A percentile compares a stretch with the other conserved stretches of the same genome.
Conservation (phyloP, 2,797 vertebrate species). For the Rhynchotus rufescens region DNA sequence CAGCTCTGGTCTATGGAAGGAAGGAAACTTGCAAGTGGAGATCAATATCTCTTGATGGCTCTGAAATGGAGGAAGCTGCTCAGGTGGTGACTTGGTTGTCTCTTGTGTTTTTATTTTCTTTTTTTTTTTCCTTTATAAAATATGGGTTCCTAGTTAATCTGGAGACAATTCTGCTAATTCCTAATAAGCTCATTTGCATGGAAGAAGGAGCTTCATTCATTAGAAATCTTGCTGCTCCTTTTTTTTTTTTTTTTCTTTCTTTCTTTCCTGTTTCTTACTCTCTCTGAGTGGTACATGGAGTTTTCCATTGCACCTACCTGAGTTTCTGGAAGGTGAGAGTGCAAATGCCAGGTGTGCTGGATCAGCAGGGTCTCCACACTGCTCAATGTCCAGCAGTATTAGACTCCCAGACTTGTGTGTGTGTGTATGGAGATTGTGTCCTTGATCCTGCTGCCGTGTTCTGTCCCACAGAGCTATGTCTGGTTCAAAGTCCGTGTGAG, state of each 20-base stretch:
- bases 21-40: not conserved
- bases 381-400: not conserved
- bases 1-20: not conserved
- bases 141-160: not conserved
- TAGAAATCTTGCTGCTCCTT: not conserved
- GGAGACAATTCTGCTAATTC: not conserved
- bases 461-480: not conserved
- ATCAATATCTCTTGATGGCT: too few relatives aligned
- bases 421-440: not conserved
- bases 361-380: not conserved
- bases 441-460: not conserved
- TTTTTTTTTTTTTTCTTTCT: too few relatives aligned
- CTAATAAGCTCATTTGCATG: not conserved
- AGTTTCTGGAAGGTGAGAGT: not conserved
- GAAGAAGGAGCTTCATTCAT: not conserved
- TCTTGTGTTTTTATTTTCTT: not conserved
- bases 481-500: not conserved
- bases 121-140: conserved; percentile 30
- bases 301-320: not conserved
- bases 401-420: accelerated
- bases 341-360: accelerated
- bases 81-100: not conserved
- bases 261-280: not conserved
- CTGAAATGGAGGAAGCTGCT: not conserved
- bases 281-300: not conserved